phyloP scores from a whole-genome alignment of 2,797 vertebrate genomes.

The Falco rusticolus region DNA sequence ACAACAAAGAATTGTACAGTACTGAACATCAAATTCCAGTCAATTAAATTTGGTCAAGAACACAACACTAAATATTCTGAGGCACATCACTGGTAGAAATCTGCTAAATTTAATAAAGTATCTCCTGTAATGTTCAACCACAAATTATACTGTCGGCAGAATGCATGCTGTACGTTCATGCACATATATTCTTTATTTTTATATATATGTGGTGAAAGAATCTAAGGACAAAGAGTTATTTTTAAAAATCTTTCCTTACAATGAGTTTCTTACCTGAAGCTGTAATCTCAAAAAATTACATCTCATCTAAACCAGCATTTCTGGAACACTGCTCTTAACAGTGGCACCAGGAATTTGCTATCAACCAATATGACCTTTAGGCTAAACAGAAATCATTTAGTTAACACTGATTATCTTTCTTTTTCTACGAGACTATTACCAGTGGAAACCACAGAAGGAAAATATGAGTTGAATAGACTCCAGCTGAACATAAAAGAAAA shows the following conservation, averaged over 20 bases:
- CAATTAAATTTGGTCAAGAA: background rate
- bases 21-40: background rate
- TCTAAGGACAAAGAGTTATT: background rate
- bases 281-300: background rate
- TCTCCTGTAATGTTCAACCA: background rate
- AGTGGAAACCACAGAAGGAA: background rate
- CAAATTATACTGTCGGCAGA: background rate
- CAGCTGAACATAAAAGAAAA: background rate
- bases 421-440: background rate
- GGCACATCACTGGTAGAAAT: background rate
- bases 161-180: background rate
- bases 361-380: background rate
- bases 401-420: background rate
- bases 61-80: background rate
- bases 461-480: accelerated
- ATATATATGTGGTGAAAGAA: background rate
- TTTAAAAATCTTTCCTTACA: background rate
- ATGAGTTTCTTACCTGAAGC: background rate
- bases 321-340: background rate
- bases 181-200: background rate
- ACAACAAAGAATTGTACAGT: background rate
- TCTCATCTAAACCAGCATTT: background rate
- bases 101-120: background rate
- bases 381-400: background rate
- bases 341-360: background rate